phyloP scores from a whole-genome alignment of 2,113 vertebrate genomes.

The Tetrax tetrax region DNA sequence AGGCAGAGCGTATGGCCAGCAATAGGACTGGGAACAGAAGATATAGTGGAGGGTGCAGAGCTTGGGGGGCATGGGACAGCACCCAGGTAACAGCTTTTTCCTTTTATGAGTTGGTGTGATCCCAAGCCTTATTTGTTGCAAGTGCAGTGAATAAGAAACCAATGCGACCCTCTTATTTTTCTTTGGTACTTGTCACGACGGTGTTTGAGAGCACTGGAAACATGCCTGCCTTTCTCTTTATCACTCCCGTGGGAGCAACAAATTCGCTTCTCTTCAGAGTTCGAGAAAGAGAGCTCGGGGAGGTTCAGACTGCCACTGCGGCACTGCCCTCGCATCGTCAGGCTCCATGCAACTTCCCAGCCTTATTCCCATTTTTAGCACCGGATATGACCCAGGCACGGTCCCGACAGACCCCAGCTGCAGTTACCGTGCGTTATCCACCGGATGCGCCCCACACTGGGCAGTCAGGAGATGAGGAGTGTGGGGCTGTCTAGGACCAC shows the following conservation, averaged over 20 bases:
- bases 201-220: background rate
- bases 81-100: background rate
- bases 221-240: background rate
- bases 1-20: background rate
- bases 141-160: background rate
- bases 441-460: background rate
- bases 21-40: background rate
- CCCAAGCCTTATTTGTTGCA: background rate
- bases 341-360: background rate
- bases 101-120: background rate
- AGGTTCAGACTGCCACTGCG: no score
- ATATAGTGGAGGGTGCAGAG: background rate
- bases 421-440: background rate
- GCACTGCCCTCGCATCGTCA: background rate
- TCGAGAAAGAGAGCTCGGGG: background rate
- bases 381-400: background rate
- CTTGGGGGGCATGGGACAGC: background rate
- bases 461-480: background rate
- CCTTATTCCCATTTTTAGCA: background rate
- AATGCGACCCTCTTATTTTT: background rate
- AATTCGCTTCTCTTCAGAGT: background rate
- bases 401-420: background rate
- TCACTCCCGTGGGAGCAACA: background rate
- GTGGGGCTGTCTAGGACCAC: rapidly evolving
- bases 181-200: background rate